These are phyloP conservation scores for Sus cebifrons DNA, from an alignment of 2,797 vertebrate species.

Conservation along the genomic window DNA sequence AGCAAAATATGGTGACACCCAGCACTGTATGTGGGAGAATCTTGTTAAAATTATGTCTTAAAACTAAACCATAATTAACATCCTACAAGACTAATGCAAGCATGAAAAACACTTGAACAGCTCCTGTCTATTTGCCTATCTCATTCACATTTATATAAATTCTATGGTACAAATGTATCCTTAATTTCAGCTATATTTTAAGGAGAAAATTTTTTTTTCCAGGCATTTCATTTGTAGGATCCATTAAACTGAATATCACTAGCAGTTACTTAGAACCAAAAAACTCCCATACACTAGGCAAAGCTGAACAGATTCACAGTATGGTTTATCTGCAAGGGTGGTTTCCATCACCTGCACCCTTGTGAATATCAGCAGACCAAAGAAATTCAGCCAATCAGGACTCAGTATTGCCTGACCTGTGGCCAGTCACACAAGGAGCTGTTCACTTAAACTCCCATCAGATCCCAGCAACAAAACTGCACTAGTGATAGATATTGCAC, in stretches of 20 bases:
- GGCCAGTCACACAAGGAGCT: background rate
- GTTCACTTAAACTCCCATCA: background rate
- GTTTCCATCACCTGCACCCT: background rate
- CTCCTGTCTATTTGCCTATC: background rate
- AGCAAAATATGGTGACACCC: background rate
- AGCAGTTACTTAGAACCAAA: background rate
- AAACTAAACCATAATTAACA: background rate
- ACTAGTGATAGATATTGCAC: background rate
- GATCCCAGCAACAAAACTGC: conserved; percentile 13
- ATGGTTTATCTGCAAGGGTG: background rate
- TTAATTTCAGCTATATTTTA: background rate
- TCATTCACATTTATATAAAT: background rate
- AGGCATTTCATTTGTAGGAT: conserved; percentile 14
- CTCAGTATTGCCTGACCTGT: background rate
- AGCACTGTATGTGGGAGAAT: background rate
- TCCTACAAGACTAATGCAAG: background rate
- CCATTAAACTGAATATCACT: background rate
- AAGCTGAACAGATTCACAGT: conserved; percentile 4
- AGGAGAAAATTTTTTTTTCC: background rate
- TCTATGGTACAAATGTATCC: background rate
- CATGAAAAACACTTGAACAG: background rate
- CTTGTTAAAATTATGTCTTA: conserved; percentile 1
- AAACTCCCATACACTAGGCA: background rate
- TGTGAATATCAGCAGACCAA: background rate
- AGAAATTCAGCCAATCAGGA: conserved; percentile 6